Evolutionary conservation across 2,113 vertebrate genomes (phyloP), one percentile per base, ranked within the genome.

Genomic region (Camelus bactrianus): DNA sequence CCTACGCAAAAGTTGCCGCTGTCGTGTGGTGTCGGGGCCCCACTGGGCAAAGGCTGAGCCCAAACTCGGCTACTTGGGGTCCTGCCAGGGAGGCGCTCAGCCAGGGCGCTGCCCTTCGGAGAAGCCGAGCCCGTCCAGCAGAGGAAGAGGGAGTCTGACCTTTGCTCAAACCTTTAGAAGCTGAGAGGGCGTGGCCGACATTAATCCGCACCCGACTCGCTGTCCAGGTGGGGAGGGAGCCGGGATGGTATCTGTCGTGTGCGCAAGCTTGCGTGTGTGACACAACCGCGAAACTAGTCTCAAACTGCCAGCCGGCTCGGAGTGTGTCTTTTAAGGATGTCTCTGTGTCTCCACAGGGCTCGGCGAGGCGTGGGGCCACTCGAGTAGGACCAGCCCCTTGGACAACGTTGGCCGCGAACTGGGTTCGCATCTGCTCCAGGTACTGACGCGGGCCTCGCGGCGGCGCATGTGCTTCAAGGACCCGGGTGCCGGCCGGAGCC

Each of bases 381-480:
- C 99, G 22, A 99, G 99, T 97, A 98, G 99, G 80, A 99, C 98
- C 84, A 99, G 99, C 75, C 99, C 99, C 3, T 89, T 99, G 98
- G 99, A 99, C 92, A 99, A 99, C 82, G 99, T 99, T 81, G 99
- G 99, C 92, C 98, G 99, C 15, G 99, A 99, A 52, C 97, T 99
- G 80, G 99, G 99, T 97, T 99, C 99, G 15, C 99, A 99, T 88
- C 99, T 99, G 92, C 98, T 99, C 83, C 99, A 99, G 99, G 99
- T 99, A 99, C 38, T 52, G 13, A 72, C 11, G 0, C 48, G 17
- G 38, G n/a, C 35, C 30, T 88, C 14, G 11, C 0, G 1, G 80
- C 0, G 1, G 17, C 5, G 14, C 48, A 6, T 0, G 15, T 2
- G 73, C 52, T 32, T 52, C 8, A 13, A 73, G 77, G 24, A 52